Base-by-base conservation (phyloP, 2,888 invertebrate genomes). In the Sialis lutaria region DNA sequence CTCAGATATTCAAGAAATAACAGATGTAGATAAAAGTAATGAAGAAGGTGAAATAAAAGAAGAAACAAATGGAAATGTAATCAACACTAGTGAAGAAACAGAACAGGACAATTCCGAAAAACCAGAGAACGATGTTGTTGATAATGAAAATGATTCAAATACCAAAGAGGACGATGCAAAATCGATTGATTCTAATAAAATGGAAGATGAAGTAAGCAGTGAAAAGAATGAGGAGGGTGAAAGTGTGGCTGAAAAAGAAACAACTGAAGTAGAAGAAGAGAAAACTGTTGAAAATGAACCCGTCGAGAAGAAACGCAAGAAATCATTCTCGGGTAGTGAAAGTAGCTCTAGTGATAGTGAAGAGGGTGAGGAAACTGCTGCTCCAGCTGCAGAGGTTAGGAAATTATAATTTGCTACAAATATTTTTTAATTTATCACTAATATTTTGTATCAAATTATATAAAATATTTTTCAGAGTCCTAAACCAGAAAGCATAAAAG, bases 281-380 rank as follows among this genome's bases (percentile, higher is more conserved):
- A 51, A 35, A 47, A 41, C 42, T 37, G 51, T 46, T 37, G 50
- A 48, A 30, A 35, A 42, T 42, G 31, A 39, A 37, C 30, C 40
- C 41, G 50, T 47, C 30, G 51, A 51, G 9, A 52, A 62, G 51
- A 65, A 64, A 55, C 69, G 57, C 55, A 77, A 65, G 58, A 66
- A 70, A 31, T 67, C 70, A 0, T 68, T 64, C 46, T 72, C 72
- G n/a, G 69, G 68, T 33, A 69, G 67, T 50, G 68, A 69, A 51
- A 67, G 66, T 50, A 68, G 67, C 51, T 67, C 67, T 7, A 67
- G 67, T 40, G 68, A 67, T 44, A 69, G 67, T 48, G 72, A 72
- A 5, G 70, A 64, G 45, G 76, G 74, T 42, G 58, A 59, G 33
- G 63, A 62, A 6, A 22, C 22, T 22, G 22, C 4, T 22, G 46